phyloP scores from a whole-genome alignment of 2,797 vertebrate species.

The Propithecus perrieri region DNA sequence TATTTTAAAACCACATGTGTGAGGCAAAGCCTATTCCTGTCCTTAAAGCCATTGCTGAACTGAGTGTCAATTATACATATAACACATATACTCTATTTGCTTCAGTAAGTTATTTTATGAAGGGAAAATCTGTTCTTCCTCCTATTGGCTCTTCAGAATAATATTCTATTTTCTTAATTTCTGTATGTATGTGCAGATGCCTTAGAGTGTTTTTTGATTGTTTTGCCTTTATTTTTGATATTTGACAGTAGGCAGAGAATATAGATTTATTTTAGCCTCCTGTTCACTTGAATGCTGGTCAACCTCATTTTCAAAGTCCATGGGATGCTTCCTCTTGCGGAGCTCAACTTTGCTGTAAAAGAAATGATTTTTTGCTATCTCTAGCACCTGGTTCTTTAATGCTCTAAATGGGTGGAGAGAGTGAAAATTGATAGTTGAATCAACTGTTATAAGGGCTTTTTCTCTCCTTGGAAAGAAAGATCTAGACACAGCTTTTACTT shows the following conservation, averaged over 20 bases:
- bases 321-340: background rate
- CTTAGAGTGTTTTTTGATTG: background rate
- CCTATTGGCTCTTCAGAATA: background rate
- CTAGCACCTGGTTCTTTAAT: background rate
- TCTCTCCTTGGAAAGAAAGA: background rate
- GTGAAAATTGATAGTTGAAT: background rate
- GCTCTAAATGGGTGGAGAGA: background rate
- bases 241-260: background rate
- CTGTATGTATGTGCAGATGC: background rate
- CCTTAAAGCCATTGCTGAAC: background rate
- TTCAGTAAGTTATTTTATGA: constrained; percentile 6
- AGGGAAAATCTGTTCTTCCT: background rate
- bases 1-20: constrained; percentile 23
- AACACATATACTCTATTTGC: background rate
- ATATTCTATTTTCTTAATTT: background rate
- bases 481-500: background rate
- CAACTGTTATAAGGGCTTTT: background rate
- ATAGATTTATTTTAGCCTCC: background rate
- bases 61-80: background rate
- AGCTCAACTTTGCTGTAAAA: background rate
- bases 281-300: background rate
- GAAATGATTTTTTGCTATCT: background rate
- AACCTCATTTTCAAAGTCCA: background rate
- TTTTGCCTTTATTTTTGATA: background rate
- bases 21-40: background rate